Conservation (phyloP, 2,113 vertebrate genomes). For the Cyprinodon brontotheroides region DNA sequence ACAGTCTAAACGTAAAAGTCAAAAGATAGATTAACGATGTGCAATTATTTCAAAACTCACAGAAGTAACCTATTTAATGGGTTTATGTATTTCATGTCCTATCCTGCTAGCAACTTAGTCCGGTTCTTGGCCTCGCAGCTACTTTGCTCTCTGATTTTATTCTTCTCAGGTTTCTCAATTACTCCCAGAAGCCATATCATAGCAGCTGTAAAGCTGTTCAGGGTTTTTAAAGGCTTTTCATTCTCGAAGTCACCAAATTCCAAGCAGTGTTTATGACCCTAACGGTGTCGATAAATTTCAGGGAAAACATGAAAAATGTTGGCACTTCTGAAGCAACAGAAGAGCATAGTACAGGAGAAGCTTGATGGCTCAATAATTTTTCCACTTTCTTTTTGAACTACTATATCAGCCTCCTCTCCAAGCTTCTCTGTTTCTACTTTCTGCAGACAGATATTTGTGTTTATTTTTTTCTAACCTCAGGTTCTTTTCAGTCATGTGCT, state of each 20-base stretch:
- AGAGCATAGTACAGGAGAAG: neutral
- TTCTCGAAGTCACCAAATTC: conserved; percentile 18
- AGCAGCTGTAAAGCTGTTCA: conserved; percentile 45
- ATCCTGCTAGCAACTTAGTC: conserved; percentile 6
- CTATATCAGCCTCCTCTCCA: neutral
- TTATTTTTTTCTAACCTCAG: neutral
- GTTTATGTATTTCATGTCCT: conserved; percentile 7
- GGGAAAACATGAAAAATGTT: neutral
- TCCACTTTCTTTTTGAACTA: neutral
- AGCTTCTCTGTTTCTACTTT: neutral
- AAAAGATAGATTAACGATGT: neutral
- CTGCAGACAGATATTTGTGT: neutral
- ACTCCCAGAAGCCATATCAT: conserved; percentile 35
- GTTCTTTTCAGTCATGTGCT: neutral
- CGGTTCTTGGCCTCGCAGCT: conserved; percentile 9
- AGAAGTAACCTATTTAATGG: neutral
- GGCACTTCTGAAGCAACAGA: conserved; percentile 8
- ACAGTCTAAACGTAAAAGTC: conserved; percentile 25
- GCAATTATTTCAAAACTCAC: conserved; percentile 7
- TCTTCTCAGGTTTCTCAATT: conserved; percentile 42
- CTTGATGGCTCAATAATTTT: neutral
- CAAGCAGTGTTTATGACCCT: conserved; percentile 18
- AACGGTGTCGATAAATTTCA: conserved; percentile 18
- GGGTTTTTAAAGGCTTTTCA: conserved; percentile 44
- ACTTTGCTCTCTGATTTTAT: conserved; percentile 26